Percentiles rank a stretch among this genome's conserved stretches.
phyloP scores from a whole-genome alignment of 2,888 invertebrate species.

The Amiota communis region DNA sequence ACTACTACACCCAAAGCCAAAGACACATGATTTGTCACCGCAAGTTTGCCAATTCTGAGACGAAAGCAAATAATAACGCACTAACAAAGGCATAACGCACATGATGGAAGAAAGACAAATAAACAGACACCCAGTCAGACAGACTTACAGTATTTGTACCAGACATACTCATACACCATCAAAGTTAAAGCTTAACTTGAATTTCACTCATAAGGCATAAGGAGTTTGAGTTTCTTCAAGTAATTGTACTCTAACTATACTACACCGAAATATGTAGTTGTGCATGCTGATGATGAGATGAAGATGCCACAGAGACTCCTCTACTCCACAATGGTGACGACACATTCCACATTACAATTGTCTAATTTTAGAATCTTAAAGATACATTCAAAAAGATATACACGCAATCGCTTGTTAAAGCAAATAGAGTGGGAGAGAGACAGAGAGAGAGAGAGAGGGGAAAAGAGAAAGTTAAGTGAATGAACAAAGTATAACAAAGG shows the following conservation, averaged over 20 bases:
- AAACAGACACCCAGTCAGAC: constrained; percentile 1
- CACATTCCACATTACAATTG: constrained; percentile 50
- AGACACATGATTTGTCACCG: constrained; percentile 47
- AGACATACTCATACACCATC: not conserved
- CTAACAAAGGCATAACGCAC: constrained; percentile 10
- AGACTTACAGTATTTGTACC: not conserved
- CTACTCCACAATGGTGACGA: not conserved
- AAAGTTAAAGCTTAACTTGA: too few species aligned
- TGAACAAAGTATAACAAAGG: not conserved
- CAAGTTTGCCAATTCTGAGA: constrained; percentile 27
- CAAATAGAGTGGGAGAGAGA: not conserved
- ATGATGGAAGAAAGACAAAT: not conserved
- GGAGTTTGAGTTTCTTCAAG: constrained; percentile 31
- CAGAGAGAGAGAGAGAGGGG: not conserved
- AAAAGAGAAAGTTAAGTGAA: too few species aligned
- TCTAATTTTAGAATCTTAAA: constrained; percentile 67
- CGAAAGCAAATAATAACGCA: constrained; percentile 19
- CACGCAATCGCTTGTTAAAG: not conserved
- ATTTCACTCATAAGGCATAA: too few species aligned
- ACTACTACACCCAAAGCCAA: too few species aligned
- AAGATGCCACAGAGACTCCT: constrained; percentile 14
- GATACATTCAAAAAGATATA: constrained; percentile 54
- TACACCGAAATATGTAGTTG: constrained; percentile 8
- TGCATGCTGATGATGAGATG: constrained; percentile 24
- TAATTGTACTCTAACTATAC: constrained; percentile 28